A percentile compares a stretch with the other conserved stretches of the same genome.
Evolutionary conservation across 2,797 vertebrate genomes (phyloP).

Genomic region (Scleropages formosus): DNA sequence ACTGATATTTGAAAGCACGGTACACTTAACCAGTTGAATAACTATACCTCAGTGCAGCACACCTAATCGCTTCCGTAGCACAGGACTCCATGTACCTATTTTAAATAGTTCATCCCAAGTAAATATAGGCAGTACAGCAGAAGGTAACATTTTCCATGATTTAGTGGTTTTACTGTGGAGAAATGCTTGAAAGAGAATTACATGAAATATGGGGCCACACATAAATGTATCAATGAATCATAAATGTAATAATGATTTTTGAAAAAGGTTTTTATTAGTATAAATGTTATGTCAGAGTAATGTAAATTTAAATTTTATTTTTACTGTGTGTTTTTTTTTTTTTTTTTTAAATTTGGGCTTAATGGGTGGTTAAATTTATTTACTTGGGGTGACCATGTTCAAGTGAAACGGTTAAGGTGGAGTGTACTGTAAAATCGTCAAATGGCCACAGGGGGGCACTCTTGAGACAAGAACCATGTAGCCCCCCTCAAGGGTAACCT

Average conservation of each 20-base stretch:
- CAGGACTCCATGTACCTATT: conserved; percentile 3
- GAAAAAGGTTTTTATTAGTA: conserved; percentile 41
- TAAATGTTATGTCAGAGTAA: conserved; percentile 30
- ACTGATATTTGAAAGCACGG: not conserved
- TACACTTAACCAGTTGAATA: conserved; percentile 19
- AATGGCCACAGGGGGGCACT: conserved; percentile 50
- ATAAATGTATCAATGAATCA: conserved; percentile 62
- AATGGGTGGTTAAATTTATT: conserved; percentile 19
- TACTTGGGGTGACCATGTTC: conserved; percentile 10
- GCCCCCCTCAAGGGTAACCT: conserved; percentile 28
- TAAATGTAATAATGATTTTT: conserved; percentile 50
- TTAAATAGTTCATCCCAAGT: not conserved
- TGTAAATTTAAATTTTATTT: conserved; percentile 36
- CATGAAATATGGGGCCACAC: conserved; percentile 62
- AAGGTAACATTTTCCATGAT: no score
- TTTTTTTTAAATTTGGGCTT: conserved; percentile 41
- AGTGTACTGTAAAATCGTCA: conserved; percentile 49
- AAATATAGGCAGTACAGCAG: not conserved
- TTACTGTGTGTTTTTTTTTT: conserved; percentile 8
- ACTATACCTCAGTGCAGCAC: conserved; percentile 25
- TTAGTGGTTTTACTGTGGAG: not conserved
- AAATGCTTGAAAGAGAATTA: conserved; percentile 28
- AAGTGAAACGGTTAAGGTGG: conserved; percentile 37
- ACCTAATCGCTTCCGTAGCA: conserved; percentile 10
- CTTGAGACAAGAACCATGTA: conserved; percentile 35